Conservation (phyloP, 2,888 invertebrate genomes). For the Lamellibrachia satsuma region DNA sequence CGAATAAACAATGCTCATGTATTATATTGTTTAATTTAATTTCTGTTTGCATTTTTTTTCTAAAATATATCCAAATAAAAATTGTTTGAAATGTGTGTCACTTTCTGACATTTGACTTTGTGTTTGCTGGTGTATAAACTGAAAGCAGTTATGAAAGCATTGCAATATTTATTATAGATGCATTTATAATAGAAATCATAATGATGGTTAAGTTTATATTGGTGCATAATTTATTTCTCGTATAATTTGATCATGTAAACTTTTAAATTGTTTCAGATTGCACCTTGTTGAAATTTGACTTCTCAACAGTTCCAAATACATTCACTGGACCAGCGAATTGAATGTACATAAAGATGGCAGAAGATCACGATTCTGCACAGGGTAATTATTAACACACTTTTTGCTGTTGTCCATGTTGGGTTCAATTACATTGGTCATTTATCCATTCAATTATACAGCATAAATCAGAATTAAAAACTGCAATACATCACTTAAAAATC, state of each 20-base stretch:
- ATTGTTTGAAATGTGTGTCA: no score
- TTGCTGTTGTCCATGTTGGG: no score
- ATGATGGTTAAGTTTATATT: not conserved
- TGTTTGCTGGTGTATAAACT: not conserved
- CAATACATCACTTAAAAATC: no score
- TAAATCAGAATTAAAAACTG: no score
- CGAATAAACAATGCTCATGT: no score
- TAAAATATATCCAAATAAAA: no score
- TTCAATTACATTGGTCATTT: no score
- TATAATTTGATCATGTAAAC: not conserved
- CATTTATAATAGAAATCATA: not conserved
- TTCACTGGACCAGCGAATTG: slow-evolving; percentile 17
- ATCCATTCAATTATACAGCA: no score
- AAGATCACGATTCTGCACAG: not conserved
- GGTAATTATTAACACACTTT: not conserved
- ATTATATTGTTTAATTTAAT: no score
- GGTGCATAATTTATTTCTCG: not conserved
- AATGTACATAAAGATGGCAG: not conserved
- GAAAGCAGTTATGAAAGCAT: not conserved
- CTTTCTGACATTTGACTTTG: not conserved
- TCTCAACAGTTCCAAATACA: not conserved
- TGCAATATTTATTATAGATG: not conserved
- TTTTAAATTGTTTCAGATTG: not conserved
- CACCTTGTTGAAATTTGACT: not conserved
- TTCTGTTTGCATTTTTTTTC: not conserved